Evolutionary conservation across 2,113 vertebrate genomes (phyloP), one percentile per base, ranked within the genome.

Genomic region (Zingel zingel): DNA sequence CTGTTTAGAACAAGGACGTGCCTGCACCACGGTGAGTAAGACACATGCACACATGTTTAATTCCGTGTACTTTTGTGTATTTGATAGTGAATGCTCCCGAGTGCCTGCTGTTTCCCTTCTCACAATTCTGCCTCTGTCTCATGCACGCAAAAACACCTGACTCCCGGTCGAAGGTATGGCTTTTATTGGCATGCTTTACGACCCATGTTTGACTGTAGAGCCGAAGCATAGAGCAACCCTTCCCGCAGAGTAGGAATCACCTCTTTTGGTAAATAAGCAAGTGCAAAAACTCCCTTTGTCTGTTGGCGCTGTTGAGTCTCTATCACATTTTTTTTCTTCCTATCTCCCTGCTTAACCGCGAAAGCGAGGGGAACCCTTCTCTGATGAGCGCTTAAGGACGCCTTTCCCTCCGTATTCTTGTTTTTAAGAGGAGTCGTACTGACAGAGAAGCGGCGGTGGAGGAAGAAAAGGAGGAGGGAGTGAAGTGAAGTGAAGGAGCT

Each of bases 301-400:
- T 95, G 95, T 96, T 95, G 96, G 96, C 96, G 96, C 97, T 97
- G 92, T 96, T 95, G 97, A 97, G 97, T 95, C 94, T 92, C 77
- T 94, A 58, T 79, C 89, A 85, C 87, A 83, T 91, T 87, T 81
- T 74, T 88, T 74, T 45, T 77, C 82, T 81, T 86, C 80, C 77
- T 84, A 77, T 85, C 78, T 83, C 77, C 45, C 69, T 86, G 84
- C 82, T 77, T 88, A 87, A 88, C 81, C 83, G 90, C 85, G 84
- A 93, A 81, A 91, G 84, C 91, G 76, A 92, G 91, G 91, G 93
- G 87, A 94, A 93, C 89, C 87, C 91, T 93, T 90, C 77, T 91
- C 78, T 84, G 90, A 86, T 86, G 88, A 91, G 84, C 65, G 73
- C 83, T 85, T 58, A 82, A 81, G 85, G 76, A 86, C 85, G 80